A percentile compares a stretch with the other conserved stretches of the same genome.
Conservation (phyloP, 2,797 vertebrate species). For the Acomys russatus region DNA sequence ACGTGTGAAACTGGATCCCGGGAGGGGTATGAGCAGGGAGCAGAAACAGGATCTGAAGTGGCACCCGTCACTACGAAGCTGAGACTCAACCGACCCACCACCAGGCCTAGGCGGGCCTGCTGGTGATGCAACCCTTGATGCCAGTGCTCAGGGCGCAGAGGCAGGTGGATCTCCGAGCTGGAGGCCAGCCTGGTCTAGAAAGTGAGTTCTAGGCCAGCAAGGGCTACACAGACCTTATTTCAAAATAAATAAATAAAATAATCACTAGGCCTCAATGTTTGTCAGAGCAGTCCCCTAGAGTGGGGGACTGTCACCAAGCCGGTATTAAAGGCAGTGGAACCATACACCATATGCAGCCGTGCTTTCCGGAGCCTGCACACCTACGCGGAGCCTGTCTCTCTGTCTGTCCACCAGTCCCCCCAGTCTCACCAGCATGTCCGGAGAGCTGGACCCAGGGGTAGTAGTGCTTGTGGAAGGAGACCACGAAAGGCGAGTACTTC, state of each 20-base stretch:
- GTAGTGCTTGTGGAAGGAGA: constrained; percentile 91
- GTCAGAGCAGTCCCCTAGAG: not conserved
- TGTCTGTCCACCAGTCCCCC: rapidly evolving
- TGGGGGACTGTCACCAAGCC: not conserved
- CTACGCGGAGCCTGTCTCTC: not conserved
- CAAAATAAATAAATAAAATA: not conserved
- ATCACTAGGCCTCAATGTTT: not conserved
- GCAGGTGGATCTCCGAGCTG: not conserved
- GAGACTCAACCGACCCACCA: not conserved
- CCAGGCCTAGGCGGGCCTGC: not conserved
- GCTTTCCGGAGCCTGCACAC: not conserved
- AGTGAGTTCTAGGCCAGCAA: not conserved
- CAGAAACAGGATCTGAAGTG: not conserved
- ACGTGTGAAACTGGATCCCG: not conserved
- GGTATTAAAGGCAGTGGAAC: not conserved
- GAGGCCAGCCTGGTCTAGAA: not conserved
- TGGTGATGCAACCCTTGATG: not conserved
- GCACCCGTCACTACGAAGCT: not conserved
- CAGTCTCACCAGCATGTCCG: constrained; percentile 92
- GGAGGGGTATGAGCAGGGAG: not conserved
- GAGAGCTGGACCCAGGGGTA: constrained; percentile 95
- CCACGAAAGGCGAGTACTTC: constrained; percentile 93
- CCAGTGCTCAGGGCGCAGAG: not conserved
- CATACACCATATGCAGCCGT: not conserved
- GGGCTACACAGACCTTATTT: not conserved